Evolutionary conservation across 2,797 vertebrate species (phyloP), one percentile per base, ranked within the genome.

Genomic region (Glossophaga mutica): DNA sequence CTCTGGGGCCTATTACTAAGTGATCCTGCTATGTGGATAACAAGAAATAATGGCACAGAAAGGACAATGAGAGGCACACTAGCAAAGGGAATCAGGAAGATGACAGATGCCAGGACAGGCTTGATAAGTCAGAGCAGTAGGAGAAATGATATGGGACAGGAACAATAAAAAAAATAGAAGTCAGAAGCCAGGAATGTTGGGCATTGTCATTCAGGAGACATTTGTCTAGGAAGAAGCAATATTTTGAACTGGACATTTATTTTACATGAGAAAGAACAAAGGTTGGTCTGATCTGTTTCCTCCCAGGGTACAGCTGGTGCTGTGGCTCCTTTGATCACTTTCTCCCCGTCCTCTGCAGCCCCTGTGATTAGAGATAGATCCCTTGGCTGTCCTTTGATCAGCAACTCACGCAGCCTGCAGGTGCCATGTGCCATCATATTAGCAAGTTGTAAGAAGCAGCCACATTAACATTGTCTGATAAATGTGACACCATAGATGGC

Each of bases 371-470:
- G 97, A 98, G 97, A 97, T 87, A 98, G 98, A 98, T 98, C 97
- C 93, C 91, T 50, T 22, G 44, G 96, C 94, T 95, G 93, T 96
- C 97, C 98, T 99, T 99, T 99, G 98, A 98, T 99, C 98, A 98
- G 93, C 68, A 97, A 97, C 91, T 98, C 97, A 76, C 0, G 96
- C 95, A 98, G 96, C 15, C 97, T 83, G 77, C 98, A 98, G 98
- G 98, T 99, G 98, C 98, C 98, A 97, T 96, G 98, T 96, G 98
- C 98, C 98, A 98, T 97, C 98, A 97, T 96, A 96, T 97, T 98
- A 98, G 95, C 97, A 97, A 97, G 86, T 94, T 94, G 94, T 85
- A 96, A 96, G 96, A 86, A 98, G 94, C 88, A 97, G 92, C 84
- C 94, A 84, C 76, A 97, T 96, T 92, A 91, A 96, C 89, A 87